Evolutionary conservation across 2,888 invertebrate genomes (phyloP).

Genomic region (Drosophila neonasuta): DNA sequence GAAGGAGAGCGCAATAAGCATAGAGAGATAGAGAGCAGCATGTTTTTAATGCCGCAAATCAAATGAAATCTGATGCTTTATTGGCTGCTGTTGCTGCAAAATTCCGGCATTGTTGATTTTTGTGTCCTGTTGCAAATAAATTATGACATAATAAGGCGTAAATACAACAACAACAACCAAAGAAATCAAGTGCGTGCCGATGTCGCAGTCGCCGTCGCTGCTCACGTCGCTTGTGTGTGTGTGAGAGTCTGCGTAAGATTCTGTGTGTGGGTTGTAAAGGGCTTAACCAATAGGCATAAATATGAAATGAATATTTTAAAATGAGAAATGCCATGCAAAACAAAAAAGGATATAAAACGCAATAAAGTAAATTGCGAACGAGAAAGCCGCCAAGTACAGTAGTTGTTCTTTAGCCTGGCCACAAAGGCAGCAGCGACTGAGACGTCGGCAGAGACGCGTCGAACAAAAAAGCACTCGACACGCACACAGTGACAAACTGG

Average conservation of each 20-base stretch:
- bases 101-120: constrained; percentile 66
- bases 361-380: constrained; percentile 48
- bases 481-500: constrained; percentile 53
- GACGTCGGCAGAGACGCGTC: constrained; percentile 26
- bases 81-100: constrained; percentile 51
- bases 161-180: constrained; percentile 34
- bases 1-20: constrained; percentile 10
- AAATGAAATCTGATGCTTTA: constrained; percentile 69
- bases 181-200: constrained; percentile 53
- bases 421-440: constrained; percentile 40
- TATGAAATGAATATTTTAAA: constrained; percentile 67
- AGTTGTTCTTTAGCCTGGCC: constrained; percentile 52
- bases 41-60: constrained; percentile 54
- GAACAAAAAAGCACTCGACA: constrained; percentile 57
- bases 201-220: constrained; percentile 12
- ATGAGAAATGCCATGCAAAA: constrained; percentile 56
- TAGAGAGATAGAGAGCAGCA: constrained; percentile 8
- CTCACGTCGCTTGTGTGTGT: constrained; percentile 11
- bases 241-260: constrained; percentile 19
- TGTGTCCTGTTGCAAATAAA: constrained; percentile 69
- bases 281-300: constrained; percentile 41
- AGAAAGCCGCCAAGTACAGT: constrained; percentile 65
- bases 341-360: constrained; percentile 64
- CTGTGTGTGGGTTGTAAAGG: constrained; percentile 11
- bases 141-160: constrained; percentile 71